Conservation (phyloP, 2,113 vertebrate species). For the Haliaeetus leucogaster region DNA sequence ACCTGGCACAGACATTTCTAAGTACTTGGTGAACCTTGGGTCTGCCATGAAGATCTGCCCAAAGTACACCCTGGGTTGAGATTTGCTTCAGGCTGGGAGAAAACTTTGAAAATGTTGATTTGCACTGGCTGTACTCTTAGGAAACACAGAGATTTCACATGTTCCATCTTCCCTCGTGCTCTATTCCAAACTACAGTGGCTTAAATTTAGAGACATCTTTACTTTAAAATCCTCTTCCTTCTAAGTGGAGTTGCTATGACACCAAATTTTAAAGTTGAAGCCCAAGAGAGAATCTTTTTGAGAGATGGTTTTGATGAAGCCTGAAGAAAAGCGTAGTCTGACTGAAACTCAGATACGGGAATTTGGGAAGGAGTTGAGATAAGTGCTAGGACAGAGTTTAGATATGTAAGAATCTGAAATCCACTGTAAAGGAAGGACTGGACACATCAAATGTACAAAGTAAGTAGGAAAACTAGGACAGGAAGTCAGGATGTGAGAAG, state of each 20-base stretch:
- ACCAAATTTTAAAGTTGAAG: not conserved
- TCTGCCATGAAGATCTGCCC: not conserved
- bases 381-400: not conserved
- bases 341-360: not conserved
- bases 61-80: not conserved
- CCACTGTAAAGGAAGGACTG: not conserved
- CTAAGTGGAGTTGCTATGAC: not conserved
- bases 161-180: not conserved
- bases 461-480: not conserved
- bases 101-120: not conserved
- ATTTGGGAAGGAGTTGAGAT: not conserved
- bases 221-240: not conserved
- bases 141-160: not conserved
- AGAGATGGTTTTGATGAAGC: not conserved
- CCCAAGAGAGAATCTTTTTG: not conserved
- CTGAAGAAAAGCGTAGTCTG: not conserved
- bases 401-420: not conserved
- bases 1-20: not conserved
- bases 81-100: not conserved
- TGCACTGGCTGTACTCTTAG: not conserved
- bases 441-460: not conserved
- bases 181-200: not conserved
- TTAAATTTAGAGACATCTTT: not conserved
- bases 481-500: slow-evolving; percentile 1
- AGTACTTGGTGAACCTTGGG: not conserved